These are phyloP conservation scores for Sardinella longiceps DNA, from an alignment of 2,797 vertebrate genomes.

Conservation along the genomic window DNA sequence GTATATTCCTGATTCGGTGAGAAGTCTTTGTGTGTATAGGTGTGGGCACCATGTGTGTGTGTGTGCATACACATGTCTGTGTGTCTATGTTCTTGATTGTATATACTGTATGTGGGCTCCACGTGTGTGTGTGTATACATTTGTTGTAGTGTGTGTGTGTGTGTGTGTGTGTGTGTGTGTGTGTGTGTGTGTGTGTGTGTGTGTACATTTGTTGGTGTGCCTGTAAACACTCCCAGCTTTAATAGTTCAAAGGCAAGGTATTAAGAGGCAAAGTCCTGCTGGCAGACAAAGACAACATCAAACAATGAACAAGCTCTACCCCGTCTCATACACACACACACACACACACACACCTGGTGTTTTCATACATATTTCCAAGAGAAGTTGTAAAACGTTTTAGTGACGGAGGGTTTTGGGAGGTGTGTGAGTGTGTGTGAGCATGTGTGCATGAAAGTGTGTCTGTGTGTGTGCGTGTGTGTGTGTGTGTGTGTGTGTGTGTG, in stretches of 20 bases:
- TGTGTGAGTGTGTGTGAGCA: neutral
- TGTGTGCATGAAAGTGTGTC: neutral
- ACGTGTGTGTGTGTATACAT: neutral
- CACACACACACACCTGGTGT: constrained; percentile 18
- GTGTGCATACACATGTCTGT: neutral
- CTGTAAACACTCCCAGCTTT: neutral
- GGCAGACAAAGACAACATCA: constrained; percentile 20
- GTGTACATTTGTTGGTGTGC: constrained; percentile 11
- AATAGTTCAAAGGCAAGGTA: constrained; percentile 11
- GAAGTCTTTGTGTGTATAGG: neutral
- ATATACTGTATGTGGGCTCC: neutral
- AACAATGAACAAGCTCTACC: constrained; percentile 3
- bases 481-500: neutral
- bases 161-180: neutral
- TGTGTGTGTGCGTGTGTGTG: neutral
- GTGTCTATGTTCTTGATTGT: neutral
- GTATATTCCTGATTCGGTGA: neutral
- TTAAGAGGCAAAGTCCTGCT: constrained; percentile 10
- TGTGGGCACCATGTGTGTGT: neutral
- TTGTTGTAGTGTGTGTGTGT: constrained; percentile 17
- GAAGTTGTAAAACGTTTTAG: constrained; percentile 13
- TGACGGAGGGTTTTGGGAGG: neutral
- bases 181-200: neutral
- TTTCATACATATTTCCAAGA: constrained; percentile 22
- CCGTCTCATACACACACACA: neutral